Conservation (phyloP, 2,888 invertebrate genomes). For the Tridacna gigas region DNA sequence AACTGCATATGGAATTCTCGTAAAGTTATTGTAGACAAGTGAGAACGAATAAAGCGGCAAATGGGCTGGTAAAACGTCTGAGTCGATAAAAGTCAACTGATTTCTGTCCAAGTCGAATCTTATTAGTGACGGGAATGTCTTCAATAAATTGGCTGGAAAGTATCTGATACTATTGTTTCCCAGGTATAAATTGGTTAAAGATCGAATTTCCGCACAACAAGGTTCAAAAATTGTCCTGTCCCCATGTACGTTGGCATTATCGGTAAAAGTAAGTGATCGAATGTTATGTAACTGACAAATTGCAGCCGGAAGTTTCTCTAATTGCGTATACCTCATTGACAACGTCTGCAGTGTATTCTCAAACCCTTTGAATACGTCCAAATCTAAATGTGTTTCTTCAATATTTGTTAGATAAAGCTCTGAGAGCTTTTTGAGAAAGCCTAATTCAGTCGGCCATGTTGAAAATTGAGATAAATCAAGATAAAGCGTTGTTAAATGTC, state of each 20-base stretch:
- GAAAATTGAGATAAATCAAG: constrained; percentile 3
- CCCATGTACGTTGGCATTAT: background rate
- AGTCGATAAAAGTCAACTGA: background rate
- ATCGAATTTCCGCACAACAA: background rate
- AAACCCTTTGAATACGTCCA: background rate
- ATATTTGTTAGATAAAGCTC: background rate
- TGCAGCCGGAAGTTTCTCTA: background rate
- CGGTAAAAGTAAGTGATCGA: background rate
- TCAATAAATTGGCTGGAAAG: background rate
- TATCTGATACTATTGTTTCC: background rate
- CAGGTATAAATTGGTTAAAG: background rate
- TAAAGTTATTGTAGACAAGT: background rate
- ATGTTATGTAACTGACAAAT: constrained; percentile 10
- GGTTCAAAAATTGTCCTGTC: constrained; percentile 9
- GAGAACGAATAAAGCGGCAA: background rate
- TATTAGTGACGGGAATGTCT: background rate
- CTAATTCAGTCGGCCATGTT: constrained; percentile 2
- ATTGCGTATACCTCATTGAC: background rate
- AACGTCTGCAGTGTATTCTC: background rate
- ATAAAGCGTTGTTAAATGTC: background rate
- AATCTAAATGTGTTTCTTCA: background rate
- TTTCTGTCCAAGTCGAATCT: background rate
- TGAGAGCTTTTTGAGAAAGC: background rate
- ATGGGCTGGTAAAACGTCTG: background rate
- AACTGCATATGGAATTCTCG: constrained; percentile 4